Evolutionary conservation across 1,140 invertebrate species (phyloP), one percentile per base, ranked within the genome.

Genomic region (Conus betulinus): DNA sequence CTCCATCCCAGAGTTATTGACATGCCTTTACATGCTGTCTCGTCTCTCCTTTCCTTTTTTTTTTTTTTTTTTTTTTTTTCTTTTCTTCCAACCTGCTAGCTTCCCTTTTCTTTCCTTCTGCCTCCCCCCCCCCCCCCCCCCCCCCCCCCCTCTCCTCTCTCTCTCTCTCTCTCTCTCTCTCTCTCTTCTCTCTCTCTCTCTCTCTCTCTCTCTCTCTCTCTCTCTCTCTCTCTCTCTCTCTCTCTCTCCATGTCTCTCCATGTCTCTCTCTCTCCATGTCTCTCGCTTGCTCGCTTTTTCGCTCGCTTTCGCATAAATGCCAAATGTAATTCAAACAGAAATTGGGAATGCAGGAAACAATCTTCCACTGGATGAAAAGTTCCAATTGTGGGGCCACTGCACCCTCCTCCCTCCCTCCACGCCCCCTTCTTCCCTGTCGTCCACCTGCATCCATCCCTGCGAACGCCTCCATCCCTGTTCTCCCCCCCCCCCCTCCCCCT

Each of bases 121-220:
- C 23, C 67, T 71, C 67, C 17, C 60, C 60, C 20, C 67, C 10
- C 67, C 10, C 67, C 10, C 67, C 10, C 67, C 23, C 0, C 20
- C 4, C 23, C 8, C 17, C 60, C 17, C 57, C 17, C 57, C 17
- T 17, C 23, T 17, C 23, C 67, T 71, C 67, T 71, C 67, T 71
- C 67, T 71, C 8, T 71, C 3, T 71, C 67, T 71, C 67, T 23
- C 20, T 20, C 3, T 71, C 67, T 71, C 67, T 23, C 67, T 23
- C 67, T 71, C 67, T 71, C 60, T 4, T 71, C 67, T 51, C 39
- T 78, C 76, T 78, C 76, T 78, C 25, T 78, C 76, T 78, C 76
- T 78, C 76, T 39, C 25, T 39, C 76, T 78, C 76, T 78, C 76
- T 78, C 76, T 78, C 25, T 78, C 76, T 78, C 76, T 78, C 17